Conservation (phyloP, 2,797 vertebrate genomes). For the Periparus ater region DNA sequence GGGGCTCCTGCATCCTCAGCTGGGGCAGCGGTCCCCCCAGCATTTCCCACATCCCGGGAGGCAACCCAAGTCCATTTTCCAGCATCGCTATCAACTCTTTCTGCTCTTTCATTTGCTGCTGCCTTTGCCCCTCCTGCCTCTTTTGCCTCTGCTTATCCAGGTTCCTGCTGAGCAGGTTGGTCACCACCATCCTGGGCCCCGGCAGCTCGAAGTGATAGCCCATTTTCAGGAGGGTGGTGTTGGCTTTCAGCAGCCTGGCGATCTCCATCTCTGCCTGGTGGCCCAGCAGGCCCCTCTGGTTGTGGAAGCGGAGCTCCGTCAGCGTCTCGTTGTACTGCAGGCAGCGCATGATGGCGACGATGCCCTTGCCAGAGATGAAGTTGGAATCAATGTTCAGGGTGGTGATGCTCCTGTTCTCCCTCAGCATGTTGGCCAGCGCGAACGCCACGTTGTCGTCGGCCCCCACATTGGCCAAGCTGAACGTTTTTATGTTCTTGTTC, state of each 20-base stretch:
- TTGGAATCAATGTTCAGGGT: slow-evolving; percentile 96
- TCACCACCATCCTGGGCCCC: slow-evolving; percentile 97
- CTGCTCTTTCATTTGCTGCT: slow-evolving; percentile 88
- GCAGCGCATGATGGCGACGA: slow-evolving; percentile 93
- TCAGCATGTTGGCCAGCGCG: slow-evolving; percentile 92
- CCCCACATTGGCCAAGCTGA: slow-evolving; percentile 94
- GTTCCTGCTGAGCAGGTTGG: slow-evolving; percentile 93
- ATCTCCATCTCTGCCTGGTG: slow-evolving; percentile 98
- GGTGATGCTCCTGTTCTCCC: slow-evolving; percentile 92
- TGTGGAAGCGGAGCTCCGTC: slow-evolving; percentile 95
- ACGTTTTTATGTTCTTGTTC: slow-evolving; percentile 90
- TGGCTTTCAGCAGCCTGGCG: slow-evolving; percentile 92
- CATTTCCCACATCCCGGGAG: slow-evolving; percentile 89
- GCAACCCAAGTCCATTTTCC: slow-evolving; percentile 87
- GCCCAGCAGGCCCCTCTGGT: slow-evolving; percentile 95
- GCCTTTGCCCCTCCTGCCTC: slow-evolving; percentile 89
- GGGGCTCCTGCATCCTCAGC: slow-evolving; percentile 35
- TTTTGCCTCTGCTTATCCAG: slow-evolving; percentile 91
- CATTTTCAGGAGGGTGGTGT: slow-evolving; percentile 93
- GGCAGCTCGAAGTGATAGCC: slow-evolving; percentile 96
- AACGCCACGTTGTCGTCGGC: slow-evolving; percentile 91
- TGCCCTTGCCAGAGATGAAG: slow-evolving; percentile 91
- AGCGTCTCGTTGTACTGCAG: slow-evolving; percentile 97
- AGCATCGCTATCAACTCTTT: slow-evolving; percentile 86
- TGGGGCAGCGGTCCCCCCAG: slow-evolving; percentile 83